phyloP scores from a whole-genome alignment of 1,140 invertebrate species.

The Eufriesea mexicana region DNA sequence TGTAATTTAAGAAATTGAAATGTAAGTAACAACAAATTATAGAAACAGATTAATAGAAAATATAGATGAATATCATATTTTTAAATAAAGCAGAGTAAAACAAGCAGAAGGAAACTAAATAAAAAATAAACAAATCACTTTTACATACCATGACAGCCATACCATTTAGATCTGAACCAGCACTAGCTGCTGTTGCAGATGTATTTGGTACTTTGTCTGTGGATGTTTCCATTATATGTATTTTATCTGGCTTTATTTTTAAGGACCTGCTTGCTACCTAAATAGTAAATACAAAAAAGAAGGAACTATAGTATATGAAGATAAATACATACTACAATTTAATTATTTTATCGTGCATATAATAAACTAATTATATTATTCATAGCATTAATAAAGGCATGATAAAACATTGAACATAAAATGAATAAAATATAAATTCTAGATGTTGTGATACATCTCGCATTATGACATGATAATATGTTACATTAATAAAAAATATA shows the following conservation, averaged over 20 bases:
- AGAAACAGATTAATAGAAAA: not conserved
- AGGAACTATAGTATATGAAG: not conserved
- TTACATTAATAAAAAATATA: not conserved
- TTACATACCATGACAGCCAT: constrained; percentile 92
- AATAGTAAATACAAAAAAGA: not conserved
- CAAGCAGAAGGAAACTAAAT: no score
- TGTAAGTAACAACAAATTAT: not conserved
- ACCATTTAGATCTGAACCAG: constrained; percentile 96
- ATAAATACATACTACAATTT: constrained; percentile 72
- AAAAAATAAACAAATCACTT: not conserved
- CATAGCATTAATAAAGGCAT: not conserved
- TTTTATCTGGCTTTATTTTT: constrained; percentile 88
- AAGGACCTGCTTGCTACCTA: constrained; percentile 88
- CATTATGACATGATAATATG: not conserved
- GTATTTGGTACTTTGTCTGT: constrained; percentile 98
- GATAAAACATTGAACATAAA: not conserved
- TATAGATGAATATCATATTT: not conserved
- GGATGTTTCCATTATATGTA: constrained; percentile 94
- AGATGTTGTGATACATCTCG: no score
- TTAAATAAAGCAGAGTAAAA: not conserved
- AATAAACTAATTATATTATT: not conserved
- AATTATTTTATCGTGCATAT: not conserved
- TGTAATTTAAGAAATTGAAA: not conserved
- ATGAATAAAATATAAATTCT: not conserved
- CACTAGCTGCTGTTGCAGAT: constrained; percentile 95